phyloP scores from a whole-genome alignment of 2,797 vertebrate species.

The Amniataba percoides region DNA sequence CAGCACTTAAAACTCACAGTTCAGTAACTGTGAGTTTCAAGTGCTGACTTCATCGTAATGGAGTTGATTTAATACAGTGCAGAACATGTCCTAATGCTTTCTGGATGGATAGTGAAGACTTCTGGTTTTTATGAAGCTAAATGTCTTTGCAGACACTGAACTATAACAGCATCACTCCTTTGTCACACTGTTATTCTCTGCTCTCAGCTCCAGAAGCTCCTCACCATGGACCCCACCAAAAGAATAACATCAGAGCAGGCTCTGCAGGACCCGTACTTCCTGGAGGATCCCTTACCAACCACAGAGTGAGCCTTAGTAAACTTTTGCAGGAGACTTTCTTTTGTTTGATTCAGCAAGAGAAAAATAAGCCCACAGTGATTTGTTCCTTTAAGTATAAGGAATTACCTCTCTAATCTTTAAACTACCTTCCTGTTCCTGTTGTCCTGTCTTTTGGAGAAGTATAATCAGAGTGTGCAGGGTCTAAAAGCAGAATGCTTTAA shows the following conservation, averaged over 20 bases:
- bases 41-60: background rate
- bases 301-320: constrained; percentile 89
- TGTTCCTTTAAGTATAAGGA: background rate
- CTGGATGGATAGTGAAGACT: background rate
- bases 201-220: constrained; percentile 95
- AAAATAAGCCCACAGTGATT: constrained; percentile 13
- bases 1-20: background rate
- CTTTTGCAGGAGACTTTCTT: background rate
- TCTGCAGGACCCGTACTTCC: constrained; percentile 96
- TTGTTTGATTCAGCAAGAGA: constrained; percentile 15
- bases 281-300: constrained; percentile 96
- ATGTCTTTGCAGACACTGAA: background rate
- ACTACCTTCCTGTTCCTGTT: background rate
- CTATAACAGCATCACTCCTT: background rate
- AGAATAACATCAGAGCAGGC: constrained; percentile 98
- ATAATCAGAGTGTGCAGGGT: too few species aligned
- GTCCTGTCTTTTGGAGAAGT: background rate
- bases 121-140: background rate
- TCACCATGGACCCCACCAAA: constrained; percentile 98
- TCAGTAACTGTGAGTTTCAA: too few species aligned
- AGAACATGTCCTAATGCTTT: background rate
- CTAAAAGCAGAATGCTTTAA: constrained; percentile 4
- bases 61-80: background rate
- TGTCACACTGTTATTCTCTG: background rate
- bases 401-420: background rate